Evolutionary conservation across 1,140 invertebrate genomes (phyloP), one percentile per base, ranked within the genome.

Genomic region (Zaprionus lachaisei): DNA sequence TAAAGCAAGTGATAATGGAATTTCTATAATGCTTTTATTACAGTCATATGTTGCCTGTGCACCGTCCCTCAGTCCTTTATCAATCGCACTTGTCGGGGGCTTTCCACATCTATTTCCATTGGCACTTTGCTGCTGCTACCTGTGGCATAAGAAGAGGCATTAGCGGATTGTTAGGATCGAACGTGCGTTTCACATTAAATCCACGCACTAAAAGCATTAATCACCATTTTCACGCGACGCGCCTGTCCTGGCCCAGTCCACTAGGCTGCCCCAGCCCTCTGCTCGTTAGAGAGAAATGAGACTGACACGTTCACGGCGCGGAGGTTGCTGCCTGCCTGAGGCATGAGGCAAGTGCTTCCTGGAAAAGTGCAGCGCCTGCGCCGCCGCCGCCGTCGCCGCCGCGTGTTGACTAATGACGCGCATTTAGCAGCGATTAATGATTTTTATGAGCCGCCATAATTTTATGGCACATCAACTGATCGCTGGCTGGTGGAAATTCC

Each of bases 391-490:
- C 81, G 63, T 4, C 20, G n/a, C 15, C 34, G 31, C 58, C 66
- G 84, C 81, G 72, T 90, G 86, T 91, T 90, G 86, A 90, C 85
- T 90, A 90, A 90, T 90, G 85, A 90, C 86, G 86, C 82, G 82
- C 81, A 90, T 90, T 90, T 90, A 90, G 85, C 86, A 85, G 86
- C 85, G 85, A 91, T 90, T 90, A 90, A 90, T 90, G 85, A 65
- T 80, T 90, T 90, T 90, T 90, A 90, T 90, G 85, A 85, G 72
- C 86, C 64, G 79, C 85, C 73, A 90, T 90, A 90, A 91, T 90
- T 90, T 90, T 82, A 90, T 90, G 85, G 86, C 85, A 90, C 85
- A 89, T 89, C 85, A 90, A 90, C 69, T 57, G 85, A 55, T 64
- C 80, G 74, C 15, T 56, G 68, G 74, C 67, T 58, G 63, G 54